Conservation (phyloP, 53 echinoderm and acorn worm genomes). For the Arbacia lixula region DNA sequence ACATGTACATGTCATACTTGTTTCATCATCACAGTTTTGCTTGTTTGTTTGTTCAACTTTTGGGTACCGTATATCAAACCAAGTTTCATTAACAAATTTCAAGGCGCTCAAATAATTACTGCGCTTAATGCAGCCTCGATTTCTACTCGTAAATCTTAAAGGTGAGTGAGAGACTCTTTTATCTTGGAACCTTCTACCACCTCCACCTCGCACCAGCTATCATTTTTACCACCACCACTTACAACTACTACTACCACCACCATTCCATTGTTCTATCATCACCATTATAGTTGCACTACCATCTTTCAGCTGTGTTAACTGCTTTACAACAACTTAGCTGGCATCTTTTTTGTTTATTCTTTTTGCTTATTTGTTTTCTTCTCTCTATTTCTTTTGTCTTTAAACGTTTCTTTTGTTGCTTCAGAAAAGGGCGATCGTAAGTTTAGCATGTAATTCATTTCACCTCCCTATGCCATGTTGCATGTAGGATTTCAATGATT, state of each 20-base stretch:
- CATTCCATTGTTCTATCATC: neutral
- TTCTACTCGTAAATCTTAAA: constrained; percentile 12
- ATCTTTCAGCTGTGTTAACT: neutral
- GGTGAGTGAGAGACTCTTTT: constrained; percentile 22
- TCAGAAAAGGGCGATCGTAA: constrained; percentile 33
- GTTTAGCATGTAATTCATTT: constrained; percentile 11
- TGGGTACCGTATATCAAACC: too few relatives aligned
- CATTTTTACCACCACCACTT: neutral
- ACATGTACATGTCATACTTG: too few relatives aligned
- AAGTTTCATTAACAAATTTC: too few relatives aligned
- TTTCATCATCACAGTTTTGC: too few relatives aligned
- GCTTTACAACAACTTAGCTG: neutral
- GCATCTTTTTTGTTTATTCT: neutral
- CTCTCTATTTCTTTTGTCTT: constrained; percentile 16
- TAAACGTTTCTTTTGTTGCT: neutral
- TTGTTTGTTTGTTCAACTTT: too few relatives aligned
- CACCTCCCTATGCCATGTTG: neutral
- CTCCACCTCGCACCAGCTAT: neutral
- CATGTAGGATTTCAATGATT: too few relatives aligned
- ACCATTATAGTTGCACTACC: neutral
- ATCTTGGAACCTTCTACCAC: constrained; percentile 17
- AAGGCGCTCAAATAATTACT: too few relatives aligned
- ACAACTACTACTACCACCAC: neutral
- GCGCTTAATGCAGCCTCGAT: too few relatives aligned
- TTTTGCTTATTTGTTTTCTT: neutral